Base-by-base conservation (phyloP, 2,797 vertebrate genomes). In the Apodemus agrarius region DNA sequence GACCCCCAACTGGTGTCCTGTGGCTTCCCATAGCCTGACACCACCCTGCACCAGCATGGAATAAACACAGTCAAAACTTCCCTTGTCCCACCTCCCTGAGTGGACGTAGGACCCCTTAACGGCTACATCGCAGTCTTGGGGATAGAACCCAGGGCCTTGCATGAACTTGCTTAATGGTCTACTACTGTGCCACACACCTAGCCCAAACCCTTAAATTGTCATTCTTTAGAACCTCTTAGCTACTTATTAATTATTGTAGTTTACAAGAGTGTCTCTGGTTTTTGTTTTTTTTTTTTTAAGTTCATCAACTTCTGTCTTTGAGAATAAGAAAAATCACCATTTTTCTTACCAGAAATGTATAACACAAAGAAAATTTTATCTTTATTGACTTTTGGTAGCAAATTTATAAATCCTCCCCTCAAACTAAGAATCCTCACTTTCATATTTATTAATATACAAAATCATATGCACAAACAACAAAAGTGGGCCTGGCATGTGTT, bases 231-330 rank as follows among this genome's bases (percentile, higher is more conserved):
- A 52, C 69, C n/a, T 80, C 37, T 96, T 61, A 76, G 87, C 21
- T 75, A 93, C 49, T 69, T 69, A 95, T 9, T 26, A 40, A 85
- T 86, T 80, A 90, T 6, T 81, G 13, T 13, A 31, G 13, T 91
- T 85, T 86, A 91, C 26, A 29, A 82, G 0, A 74, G 34, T 74
- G 76, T 10, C 34, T 86, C 11, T 93, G n/a, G n/a, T n/a, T n/a
- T n/a, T n/a, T n/a, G n/a, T n/a, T n/a, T n/a, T n/a, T n/a, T 74
- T 54, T 78, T 96, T 81, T 97, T 92, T 95, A 52, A 65, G 54
- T 83, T 90, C 13, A 63, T 21, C 37, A 88, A 74, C 3, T 52
- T 89, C 65, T 59, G 3, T 76, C 67, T 82, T 78, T 76, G 63
- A 93, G 79, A 94, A 80, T 82, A 96, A 89, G 26, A 17, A 74